Base-by-base conservation (phyloP, 2,113 vertebrate genomes). In the Delphinapterus leucas region DNA sequence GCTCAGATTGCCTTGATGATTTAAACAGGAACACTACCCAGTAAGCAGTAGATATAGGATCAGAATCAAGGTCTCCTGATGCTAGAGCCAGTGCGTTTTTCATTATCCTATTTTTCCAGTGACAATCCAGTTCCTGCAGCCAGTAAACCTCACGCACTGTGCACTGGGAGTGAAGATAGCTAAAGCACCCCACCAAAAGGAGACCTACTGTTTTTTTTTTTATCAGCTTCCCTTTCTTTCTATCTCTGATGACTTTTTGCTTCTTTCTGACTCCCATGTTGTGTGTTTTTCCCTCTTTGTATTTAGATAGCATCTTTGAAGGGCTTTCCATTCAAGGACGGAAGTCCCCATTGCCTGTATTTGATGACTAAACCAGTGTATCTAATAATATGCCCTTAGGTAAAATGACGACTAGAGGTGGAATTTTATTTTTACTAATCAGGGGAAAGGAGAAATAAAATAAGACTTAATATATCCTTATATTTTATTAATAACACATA, bases 401-500 rank as follows among this genome's bases (percentile, higher is more conserved):
- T 79, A 90, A 86, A 92, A 49, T 68, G 61, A 68, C 31, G n/a
- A 63, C n/a, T 61, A 41, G 31, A 31, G 14, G 9, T 91, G 18
- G 31, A 61, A 44, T 83, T 92, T 73, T 63, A 88, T 79, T 90
- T 90, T 53, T 26, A 49, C 25, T 58, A 53, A 36, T 82, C 2
- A 79, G 33, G 11, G 70, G 23, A 93, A 79, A 74, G 13, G 63
- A 89, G 41, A 84, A 73, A 58, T 31, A 76, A 88, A 93, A 73
- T 68, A 77, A 95, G 49, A 63, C 25, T 73, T 9, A n/a, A 7
- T 15, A 6, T 71, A 71, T 44, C 74, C 77, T 85, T 58, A 9
- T 83, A 33, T 94, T 92, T 85, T 83, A 55, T 84, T 90, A 85
- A n/a, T 47, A 80, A 53, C 44, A 68, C 33, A 60, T 7, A 14